phyloP scores from a whole-genome alignment of 2,888 invertebrate species.

The Heliothis peltigera region DNA sequence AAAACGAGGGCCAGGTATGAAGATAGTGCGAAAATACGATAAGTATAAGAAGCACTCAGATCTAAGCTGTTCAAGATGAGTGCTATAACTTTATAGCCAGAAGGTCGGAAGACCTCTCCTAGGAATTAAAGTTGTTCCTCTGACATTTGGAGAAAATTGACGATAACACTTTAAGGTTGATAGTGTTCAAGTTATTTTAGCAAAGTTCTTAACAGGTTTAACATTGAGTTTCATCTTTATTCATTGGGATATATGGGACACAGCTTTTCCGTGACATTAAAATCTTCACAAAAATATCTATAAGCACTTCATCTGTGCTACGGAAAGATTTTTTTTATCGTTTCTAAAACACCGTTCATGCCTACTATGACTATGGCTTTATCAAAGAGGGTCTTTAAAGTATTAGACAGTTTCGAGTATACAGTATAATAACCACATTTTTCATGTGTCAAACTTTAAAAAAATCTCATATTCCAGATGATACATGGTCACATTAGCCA shows the following conservation, averaged over 20 bases:
- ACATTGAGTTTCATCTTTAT: not conserved
- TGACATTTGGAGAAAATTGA: conserved; percentile 14
- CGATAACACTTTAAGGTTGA: conserved; percentile 7
- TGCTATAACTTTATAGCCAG: conserved; percentile 29
- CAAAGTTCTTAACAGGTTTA: not conserved
- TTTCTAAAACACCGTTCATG: no score
- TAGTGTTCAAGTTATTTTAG: not conserved
- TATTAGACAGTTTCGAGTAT: no score
- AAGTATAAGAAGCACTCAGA: conserved; percentile 54
- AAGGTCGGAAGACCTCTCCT: conserved; percentile 28
- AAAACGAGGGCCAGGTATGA: conserved; percentile 23
- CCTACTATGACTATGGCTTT: no score
- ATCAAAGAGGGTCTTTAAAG: no score
- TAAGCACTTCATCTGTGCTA: no score
- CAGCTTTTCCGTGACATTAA: no score
- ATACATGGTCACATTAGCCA: conserved; percentile 25
- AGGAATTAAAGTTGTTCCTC: conserved; percentile 41
- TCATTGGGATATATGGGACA: not conserved
- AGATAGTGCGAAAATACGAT: conserved; percentile 57
- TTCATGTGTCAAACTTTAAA: not conserved
- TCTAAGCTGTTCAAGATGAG: conserved; percentile 40
- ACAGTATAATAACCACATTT: no score
- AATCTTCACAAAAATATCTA: no score
- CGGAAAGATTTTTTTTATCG: no score
- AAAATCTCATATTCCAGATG: not conserved